phyloP scores from a whole-genome alignment of 2,797 vertebrate species.

The Spea hammondii region DNA sequence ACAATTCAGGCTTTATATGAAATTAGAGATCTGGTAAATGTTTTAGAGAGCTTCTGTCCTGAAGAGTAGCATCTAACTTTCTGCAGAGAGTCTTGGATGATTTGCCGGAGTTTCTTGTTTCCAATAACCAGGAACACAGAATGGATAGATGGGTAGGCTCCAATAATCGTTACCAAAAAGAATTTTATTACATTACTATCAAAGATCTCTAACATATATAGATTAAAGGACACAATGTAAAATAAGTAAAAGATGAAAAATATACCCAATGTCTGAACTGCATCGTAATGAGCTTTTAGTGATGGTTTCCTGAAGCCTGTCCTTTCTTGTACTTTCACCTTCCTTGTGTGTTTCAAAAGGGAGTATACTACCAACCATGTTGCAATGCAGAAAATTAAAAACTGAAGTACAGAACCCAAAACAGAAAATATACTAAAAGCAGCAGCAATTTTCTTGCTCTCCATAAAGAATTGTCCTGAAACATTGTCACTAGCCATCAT shows the following conservation, averaged over 20 bases:
- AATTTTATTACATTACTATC: background rate
- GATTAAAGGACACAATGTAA: constrained; percentile 23
- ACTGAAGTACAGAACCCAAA: background rate
- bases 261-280: constrained; percentile 10
- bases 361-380: constrained; percentile 21
- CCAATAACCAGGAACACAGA: constrained; percentile 26
- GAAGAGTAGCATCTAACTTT: constrained; percentile 3
- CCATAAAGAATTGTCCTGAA: background rate
- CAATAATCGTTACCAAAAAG: background rate
- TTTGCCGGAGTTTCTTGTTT: constrained; percentile 24
- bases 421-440: background rate
- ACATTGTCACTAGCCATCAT: background rate
- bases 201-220: background rate
- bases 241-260: constrained; percentile 31
- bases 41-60: constrained; percentile 2
- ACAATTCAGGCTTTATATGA: too few relatives aligned
- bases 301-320: constrained; percentile 42
- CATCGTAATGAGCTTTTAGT: constrained; percentile 27
- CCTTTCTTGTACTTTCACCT: constrained; percentile 25
- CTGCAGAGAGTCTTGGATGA: background rate
- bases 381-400: constrained; percentile 26
- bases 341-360: constrained; percentile 16
- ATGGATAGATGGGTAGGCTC: constrained; percentile 38
- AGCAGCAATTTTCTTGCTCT: background rate
- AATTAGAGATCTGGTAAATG: background rate